Percentiles rank a stretch among this genome's conserved stretches.
Conservation (phyloP, 2,797 vertebrate species). For the Darevskia mixta region DNA sequence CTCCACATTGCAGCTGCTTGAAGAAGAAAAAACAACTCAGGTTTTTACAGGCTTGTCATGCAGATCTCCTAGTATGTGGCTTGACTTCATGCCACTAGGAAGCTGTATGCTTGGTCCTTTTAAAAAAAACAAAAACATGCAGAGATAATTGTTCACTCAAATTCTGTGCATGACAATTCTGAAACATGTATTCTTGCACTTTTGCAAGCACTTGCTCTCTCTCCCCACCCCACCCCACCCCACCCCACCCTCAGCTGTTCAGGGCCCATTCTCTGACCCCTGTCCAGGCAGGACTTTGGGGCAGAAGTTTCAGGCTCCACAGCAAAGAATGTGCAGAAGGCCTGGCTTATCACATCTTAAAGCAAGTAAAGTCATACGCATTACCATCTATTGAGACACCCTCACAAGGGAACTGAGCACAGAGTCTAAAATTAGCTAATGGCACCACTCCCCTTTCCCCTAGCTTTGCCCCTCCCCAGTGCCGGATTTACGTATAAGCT, state of each 20-base stretch:
- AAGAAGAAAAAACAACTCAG: not conserved
- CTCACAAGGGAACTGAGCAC: no score
- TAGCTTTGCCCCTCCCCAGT: no score
- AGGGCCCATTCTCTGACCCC: not conserved
- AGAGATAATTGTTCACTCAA: not conserved
- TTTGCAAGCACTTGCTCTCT: not conserved
- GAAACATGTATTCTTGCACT: not conserved
- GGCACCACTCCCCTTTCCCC: not conserved
- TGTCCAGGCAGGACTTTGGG: no score
- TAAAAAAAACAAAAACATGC: not conserved
- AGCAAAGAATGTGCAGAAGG: no score
- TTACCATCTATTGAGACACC: no score
- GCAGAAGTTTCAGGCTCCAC: no score
- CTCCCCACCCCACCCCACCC: no score
- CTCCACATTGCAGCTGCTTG: not conserved
- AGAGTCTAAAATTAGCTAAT: no score
- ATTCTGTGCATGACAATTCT: not conserved
- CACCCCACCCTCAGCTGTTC: not conserved
- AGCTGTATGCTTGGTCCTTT: not conserved
- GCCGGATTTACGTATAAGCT: no score
- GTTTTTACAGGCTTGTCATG: not conserved
- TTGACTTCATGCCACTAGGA: not conserved
- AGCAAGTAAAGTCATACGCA: no score
- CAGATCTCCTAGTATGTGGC: not conserved
- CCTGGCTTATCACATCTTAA: no score